Percentiles rank a stretch among this genome's conserved stretches.
These are phyloP conservation scores for Calameuta pallipes DNA, from an alignment of 2,888 invertebrate genomes.

Conservation along the genomic window DNA sequence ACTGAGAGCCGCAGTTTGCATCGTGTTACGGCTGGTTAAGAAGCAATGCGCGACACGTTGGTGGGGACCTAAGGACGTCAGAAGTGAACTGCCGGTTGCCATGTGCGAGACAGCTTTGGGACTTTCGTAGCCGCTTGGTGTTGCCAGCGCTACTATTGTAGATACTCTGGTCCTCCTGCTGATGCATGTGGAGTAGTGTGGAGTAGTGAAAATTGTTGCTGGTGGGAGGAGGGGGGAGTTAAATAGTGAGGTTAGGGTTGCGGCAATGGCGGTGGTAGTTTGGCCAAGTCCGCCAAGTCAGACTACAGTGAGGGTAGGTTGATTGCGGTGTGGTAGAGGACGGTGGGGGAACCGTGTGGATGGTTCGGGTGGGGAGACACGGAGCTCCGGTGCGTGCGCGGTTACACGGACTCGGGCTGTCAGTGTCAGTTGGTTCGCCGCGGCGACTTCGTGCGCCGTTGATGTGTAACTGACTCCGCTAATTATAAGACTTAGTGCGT, in stretches of 20 bases:
- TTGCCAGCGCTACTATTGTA: neutral
- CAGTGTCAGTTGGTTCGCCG: conserved; percentile 59
- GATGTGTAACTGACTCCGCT: conserved; percentile 35
- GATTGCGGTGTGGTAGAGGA: conserved; percentile 32
- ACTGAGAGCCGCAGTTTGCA: conserved; percentile 3
- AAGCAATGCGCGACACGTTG: neutral
- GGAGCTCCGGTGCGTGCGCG: conserved; percentile 63
- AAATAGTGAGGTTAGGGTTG: neutral
- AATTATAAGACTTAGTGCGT: neutral
- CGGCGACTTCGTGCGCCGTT: conserved; percentile 46
- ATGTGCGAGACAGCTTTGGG: neutral
- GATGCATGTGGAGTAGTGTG: neutral
- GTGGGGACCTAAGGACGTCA: conserved; percentile 1
- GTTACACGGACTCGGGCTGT: conserved; percentile 36
- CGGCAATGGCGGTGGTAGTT: conserved; percentile 40
- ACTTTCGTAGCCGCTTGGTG: neutral
- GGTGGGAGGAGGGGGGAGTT: neutral
- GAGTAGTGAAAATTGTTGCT: neutral
- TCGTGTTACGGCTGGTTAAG: conserved; percentile 7
- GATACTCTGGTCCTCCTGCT: neutral
- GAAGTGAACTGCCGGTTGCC: neutral
- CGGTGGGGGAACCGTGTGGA: conserved; percentile 32
- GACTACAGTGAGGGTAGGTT: conserved; percentile 16
- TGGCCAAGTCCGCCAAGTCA: conserved; percentile 2
- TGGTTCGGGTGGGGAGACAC: neutral